phyloP scores from a whole-genome alignment of 1,140 invertebrate species.

The Drosophila pandora region DNA sequence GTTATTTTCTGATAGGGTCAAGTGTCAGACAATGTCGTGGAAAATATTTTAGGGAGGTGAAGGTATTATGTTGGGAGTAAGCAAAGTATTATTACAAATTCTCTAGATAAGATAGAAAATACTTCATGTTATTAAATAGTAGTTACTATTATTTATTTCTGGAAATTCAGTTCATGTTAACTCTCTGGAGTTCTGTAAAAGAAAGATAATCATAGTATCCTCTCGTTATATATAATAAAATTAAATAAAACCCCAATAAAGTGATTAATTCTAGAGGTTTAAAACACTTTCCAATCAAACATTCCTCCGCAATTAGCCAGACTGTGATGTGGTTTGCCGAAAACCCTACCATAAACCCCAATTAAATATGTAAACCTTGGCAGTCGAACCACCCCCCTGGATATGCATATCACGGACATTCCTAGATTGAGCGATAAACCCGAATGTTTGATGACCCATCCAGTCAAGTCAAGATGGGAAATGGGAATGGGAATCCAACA shows the following conservation, averaged over 20 bases:
- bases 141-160: no score
- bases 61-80: slow-evolving; percentile 18
- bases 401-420: slow-evolving; percentile 41
- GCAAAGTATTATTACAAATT: slow-evolving; percentile 58
- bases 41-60: slow-evolving; percentile 12
- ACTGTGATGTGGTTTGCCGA: neutral
- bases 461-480: neutral
- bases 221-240: no score
- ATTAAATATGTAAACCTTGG: slow-evolving; percentile 36
- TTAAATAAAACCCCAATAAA: neutral
- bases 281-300: slow-evolving; percentile 1
- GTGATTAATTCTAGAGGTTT: neutral
- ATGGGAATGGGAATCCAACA: slow-evolving; percentile 18
- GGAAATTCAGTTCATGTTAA: no score
- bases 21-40: slow-evolving; percentile 55
- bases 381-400: slow-evolving; percentile 14
- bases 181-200: slow-evolving; percentile 5
- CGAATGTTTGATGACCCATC: slow-evolving; percentile 37
- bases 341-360: slow-evolving; percentile 26
- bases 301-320: slow-evolving; percentile 6
- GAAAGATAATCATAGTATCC: neutral
- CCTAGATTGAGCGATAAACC: slow-evolving; percentile 55
- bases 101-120: slow-evolving; percentile 49
- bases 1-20: slow-evolving; percentile 77
- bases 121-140: no score